Evolutionary conservation across 2,113 vertebrate genomes (phyloP).

Genomic region (Rhineura floridana): DNA sequence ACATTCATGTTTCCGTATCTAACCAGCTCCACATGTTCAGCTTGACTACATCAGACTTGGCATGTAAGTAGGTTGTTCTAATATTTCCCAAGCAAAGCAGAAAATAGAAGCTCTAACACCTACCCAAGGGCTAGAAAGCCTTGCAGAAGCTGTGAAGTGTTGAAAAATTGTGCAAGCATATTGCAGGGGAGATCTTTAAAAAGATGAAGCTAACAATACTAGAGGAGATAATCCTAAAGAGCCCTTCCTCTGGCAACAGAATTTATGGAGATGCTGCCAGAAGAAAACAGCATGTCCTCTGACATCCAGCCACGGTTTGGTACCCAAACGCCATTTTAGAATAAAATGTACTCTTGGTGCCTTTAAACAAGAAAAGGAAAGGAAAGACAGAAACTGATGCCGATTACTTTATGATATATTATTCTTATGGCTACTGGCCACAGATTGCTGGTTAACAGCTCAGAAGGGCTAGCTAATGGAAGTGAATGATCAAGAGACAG

Average conservation of each 20-base stretch:
- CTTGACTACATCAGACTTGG: background rate
- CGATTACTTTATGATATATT: background rate
- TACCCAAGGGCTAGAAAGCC: background rate
- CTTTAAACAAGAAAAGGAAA: too few relatives aligned
- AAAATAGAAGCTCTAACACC: conserved; percentile 23
- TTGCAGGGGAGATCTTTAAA: background rate
- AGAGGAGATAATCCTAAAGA: background rate
- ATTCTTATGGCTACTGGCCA: background rate
- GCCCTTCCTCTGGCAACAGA: background rate
- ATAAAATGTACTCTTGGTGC: background rate
- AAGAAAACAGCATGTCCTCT: background rate
- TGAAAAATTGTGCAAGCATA: conserved; percentile 15
- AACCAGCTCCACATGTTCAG: conserved; percentile 13
- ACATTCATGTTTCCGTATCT: background rate
- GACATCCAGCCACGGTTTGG: background rate
- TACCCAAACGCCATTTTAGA: background rate
- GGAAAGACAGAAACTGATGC: background rate
- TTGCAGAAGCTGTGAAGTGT: conserved; percentile 2
- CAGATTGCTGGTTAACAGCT: too few relatives aligned
- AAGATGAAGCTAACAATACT: background rate
- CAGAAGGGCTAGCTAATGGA: background rate
- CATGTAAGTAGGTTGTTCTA: conserved; percentile 2
- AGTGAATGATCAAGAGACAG: background rate
- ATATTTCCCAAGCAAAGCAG: conserved; percentile 6
- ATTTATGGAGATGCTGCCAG: too few relatives aligned